Percentiles rank a stretch among this genome's conserved stretches.
Conservation (phyloP, 2,113 vertebrate species). For the Lophotis ruficrista region DNA sequence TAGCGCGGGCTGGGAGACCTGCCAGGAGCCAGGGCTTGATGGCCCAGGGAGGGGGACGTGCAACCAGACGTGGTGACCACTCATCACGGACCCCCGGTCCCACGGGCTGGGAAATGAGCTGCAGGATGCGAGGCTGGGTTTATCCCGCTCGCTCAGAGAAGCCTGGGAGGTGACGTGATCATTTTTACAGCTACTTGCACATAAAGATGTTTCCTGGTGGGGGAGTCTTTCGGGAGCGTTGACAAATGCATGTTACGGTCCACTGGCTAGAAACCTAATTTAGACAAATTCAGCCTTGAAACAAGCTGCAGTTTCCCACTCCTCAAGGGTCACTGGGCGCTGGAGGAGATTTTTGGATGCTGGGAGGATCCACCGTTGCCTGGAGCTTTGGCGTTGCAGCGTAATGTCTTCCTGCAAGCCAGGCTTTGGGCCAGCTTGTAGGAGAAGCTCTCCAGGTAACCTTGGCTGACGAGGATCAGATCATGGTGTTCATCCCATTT, state of each 20-base stretch:
- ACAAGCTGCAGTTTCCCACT: background rate
- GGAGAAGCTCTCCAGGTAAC: background rate
- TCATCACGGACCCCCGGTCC: background rate
- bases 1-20: background rate
- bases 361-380: background rate
- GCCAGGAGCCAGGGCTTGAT: background rate
- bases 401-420: background rate
- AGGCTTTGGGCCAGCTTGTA: background rate
- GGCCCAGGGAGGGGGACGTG: background rate
- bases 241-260: background rate
- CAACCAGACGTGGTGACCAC: background rate
- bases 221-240: background rate
- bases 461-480: background rate
- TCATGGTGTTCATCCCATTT: background rate
- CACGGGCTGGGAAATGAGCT: background rate
- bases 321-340: background rate
- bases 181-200: slow-evolving; percentile 32
- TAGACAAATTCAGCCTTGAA: background rate
- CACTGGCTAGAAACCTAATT: slow-evolving; percentile 8
- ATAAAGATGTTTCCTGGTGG: slow-evolving; percentile 14
- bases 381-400: background rate
- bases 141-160: background rate
- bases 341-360: background rate
- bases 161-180: background rate
- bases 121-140: background rate